Evolutionary conservation across 2,113 vertebrate species (phyloP), one percentile per base, ranked within the genome.

Genomic region (Mesoclemmys tuberculata): DNA sequence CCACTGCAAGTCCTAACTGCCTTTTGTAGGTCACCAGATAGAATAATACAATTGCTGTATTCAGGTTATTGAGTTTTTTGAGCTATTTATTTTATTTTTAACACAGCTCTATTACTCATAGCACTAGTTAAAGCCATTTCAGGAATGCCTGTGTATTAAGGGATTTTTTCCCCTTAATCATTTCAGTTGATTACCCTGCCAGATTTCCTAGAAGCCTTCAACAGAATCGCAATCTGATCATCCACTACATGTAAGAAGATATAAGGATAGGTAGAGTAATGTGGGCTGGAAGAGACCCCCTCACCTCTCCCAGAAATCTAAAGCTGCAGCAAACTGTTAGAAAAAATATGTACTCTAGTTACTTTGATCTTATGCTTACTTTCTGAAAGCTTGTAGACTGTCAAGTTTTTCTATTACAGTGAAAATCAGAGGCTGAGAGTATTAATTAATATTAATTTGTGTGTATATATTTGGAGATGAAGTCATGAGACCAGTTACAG

Each of bases 291-390:
- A 68, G 38, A 90, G 88, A 5, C 1, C 1, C 1, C 1, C 80
- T 90, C 31, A n/a, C n/a, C 78, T 2, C 0, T 24, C 41, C 16
- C 46, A 0, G 71, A 1, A 1, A 4, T 0, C 21, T 31, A 24
- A 86, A 91, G 41, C 58, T 91, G 24, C 44, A 93, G 41, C 51
- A 82, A 86, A 31, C 31, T 41, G 6, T 64, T 92, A 13, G 38
- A 13, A 75, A n/a, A 68, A 80, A 52, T 13, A 26, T 2, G 16
- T 1, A 4, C 12, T 5, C 2, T 3, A 35, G 31, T 10, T 54
- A 94, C 13, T 2, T 1, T 0, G 2, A 26, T 77, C 58, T 79
- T 89, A 75, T 48, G 46, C 71, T 83, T 0, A 0, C 31, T 64
- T 79, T 91, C 78, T 44, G 51, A 55, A 81, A 85, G 27, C 12